Evolutionary conservation across 2,113 vertebrate species (phyloP), one percentile per base, ranked within the genome.

Genomic region (Zeus faber): DNA sequence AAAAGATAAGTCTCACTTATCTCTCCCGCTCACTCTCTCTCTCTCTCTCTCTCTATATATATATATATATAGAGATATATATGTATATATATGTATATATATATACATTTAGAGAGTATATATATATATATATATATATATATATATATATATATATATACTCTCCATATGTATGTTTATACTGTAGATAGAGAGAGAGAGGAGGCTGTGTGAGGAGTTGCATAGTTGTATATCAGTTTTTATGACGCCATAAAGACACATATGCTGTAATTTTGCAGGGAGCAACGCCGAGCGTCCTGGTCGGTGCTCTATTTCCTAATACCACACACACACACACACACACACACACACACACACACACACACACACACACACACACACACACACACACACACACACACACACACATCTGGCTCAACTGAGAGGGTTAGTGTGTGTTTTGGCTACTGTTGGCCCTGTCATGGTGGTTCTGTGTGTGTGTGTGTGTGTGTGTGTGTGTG

Each of bases 281-380:
- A 54, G n/a, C n/a, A n/a, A n/a, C n/a, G n/a, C n/a, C n/a, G n/a
- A n/a, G n/a, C n/a, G n/a, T n/a, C n/a, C n/a, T n/a, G n/a, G n/a
- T n/a, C n/a, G n/a, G n/a, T n/a, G n/a, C n/a, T n/a, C n/a, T n/a
- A n/a, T n/a, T n/a, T n/a, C n/a, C n/a, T n/a, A n/a, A n/a, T n/a
- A n/a, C n/a, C 14, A 6, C 37, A 40, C 37, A 40, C 14, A 40
- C 37, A 40, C 37, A 40, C 16, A 40, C 37, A 40, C 16, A 17
- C 16, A 40, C 37, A n/a, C 14, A 40, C 37, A 40, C 37, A n/a
- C 14, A 40, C 37, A 40, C 37, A 40, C 37, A 40, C 37, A 40
- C 37, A 40, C 37, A 40, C 37, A 40, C 37, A 40, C 37, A 40
- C 37, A 40, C 37, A 40, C 37, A 40, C 13, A 40, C 37, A 40